Conservation (phyloP, 2,113 vertebrate species). For the Eulemur macaco region DNA sequence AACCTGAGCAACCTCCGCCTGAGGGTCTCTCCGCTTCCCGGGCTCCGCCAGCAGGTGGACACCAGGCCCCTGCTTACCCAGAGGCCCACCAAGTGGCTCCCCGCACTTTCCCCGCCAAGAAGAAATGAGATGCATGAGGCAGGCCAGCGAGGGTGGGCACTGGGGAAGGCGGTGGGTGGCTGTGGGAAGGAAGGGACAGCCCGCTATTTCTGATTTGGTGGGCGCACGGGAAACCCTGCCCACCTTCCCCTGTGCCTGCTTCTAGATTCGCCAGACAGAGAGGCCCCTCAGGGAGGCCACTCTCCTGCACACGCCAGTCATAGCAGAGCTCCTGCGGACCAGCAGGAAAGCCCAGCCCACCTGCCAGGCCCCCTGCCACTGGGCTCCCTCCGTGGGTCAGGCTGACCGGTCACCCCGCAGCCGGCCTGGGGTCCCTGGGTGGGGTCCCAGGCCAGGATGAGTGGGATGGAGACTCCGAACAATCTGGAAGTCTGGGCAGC, state of each 20-base stretch:
- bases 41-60: not conserved
- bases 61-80: accelerated
- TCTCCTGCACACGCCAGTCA: too few relatives aligned
- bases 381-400: not conserved
- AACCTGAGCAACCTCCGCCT: not conserved
- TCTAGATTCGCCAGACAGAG: not conserved
- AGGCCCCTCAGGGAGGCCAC: not conserved
- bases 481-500: constrained; percentile 78
- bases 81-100: not conserved
- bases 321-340: not conserved
- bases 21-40: not conserved
- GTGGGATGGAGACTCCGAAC: not conserved
- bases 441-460: not conserved
- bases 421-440: not conserved
- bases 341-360: not conserved
- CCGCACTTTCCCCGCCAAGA: not conserved
- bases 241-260: not conserved
- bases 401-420: not conserved
- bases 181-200: not conserved
- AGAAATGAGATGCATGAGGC: constrained; percentile 37
- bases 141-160: not conserved
- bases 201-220: too few relatives aligned
- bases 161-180: not conserved
- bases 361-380: not conserved
- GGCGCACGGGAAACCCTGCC: not conserved